Base-by-base conservation (phyloP, 1,140 invertebrate species). In the Tetragonula clypearis region DNA sequence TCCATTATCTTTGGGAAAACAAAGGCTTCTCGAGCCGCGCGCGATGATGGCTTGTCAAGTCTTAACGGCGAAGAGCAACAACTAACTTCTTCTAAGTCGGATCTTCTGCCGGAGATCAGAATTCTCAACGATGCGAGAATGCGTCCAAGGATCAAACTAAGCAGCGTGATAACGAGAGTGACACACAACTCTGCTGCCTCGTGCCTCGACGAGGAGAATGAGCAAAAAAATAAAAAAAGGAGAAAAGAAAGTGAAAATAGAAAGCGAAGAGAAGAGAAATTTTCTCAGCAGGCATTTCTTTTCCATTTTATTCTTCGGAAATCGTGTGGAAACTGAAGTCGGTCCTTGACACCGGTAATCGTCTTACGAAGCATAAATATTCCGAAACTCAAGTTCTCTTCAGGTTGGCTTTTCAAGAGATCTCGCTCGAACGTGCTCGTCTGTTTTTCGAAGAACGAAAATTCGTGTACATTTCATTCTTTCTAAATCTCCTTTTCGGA, bases 361-460 rank as follows among this genome's bases (percentile, higher is more conserved):
- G n/a, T 58, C 35, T 53, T 53, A 69, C 35, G 21, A 49, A 79
- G 58, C 69, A 41, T 58, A 83, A 82, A 82, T 75, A 75, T 62
- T n/a, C 35, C 9, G n/a, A 3, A 1, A 5, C 2, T 49, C 74
- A 74, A 74, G 35, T 81, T 81, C 73, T 30, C 19, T 35, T 35
- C 35, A 35, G 35, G 6, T 15, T 3, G 35, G 8, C 68, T 73
- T 73, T 73, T 23, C 21, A 4, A 3, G 19, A 17, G 5, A 12
- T 73, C 56, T 53, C 41, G 19, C 17, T 4, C 62, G 23, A 53
- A 82, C 26, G 49, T 5, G 19, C 30, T 17, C 15, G 0, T 30
- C 17, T 41, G 62, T 26, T 66, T 55, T 6, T 21, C 26, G 4
- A n/a, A 35, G 14, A 76, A 35, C 9, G 14, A 60, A 41, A 23